Evolutionary conservation across 2,888 invertebrate genomes (phyloP).

Genomic region (Dasypolia templi): DNA sequence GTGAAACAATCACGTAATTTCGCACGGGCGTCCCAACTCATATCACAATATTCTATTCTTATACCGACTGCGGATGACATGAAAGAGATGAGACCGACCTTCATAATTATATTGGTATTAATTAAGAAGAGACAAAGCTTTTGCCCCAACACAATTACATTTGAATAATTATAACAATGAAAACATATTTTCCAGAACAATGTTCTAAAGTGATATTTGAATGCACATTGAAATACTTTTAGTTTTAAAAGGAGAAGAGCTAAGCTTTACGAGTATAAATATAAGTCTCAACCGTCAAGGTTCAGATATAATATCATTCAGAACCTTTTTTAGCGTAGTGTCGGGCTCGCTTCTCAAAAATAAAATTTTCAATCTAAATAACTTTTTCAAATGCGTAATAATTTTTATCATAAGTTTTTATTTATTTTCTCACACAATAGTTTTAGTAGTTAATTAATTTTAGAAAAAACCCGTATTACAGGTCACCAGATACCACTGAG

Average conservation of each 20-base stretch:
- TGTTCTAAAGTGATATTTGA: conserved; percentile 25
- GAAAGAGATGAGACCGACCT: conserved; percentile 30
- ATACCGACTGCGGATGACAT: conserved; percentile 42
- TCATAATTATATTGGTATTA: conserved; percentile 41
- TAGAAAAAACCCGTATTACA: no score
- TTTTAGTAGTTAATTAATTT: no score
- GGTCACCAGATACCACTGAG: no score
- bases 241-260: background rate
- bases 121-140: conserved; percentile 62
- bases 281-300: background rate
- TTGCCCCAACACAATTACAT: conserved; percentile 64
- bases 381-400: no score
- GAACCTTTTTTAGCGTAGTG: no score
- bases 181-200: conserved; percentile 61
- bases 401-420: no score
- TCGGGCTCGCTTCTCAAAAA: background rate
- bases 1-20: conserved; percentile 21
- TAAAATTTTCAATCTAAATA: background rate
- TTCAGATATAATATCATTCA: background rate
- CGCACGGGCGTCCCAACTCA: conserved; percentile 3
- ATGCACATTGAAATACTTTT: conserved; percentile 37
- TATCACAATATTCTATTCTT: conserved; percentile 40
- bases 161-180: conserved; percentile 64
- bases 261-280: background rate
- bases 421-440: no score